These are phyloP conservation scores for Autographa gamma DNA, from an alignment of 2,888 invertebrate species.

Conservation along the genomic window DNA sequence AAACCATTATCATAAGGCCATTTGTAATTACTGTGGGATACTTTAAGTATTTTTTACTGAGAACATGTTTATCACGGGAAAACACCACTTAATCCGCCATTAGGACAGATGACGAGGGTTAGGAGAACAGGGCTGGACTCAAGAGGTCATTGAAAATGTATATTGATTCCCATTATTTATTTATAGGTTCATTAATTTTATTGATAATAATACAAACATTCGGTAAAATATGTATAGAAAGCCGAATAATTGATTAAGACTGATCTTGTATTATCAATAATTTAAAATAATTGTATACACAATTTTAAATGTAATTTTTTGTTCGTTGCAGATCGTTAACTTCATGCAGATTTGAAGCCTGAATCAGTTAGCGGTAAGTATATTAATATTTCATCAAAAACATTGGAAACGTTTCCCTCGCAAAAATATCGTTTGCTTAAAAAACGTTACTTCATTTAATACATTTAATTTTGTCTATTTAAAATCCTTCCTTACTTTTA, in stretches of 20 bases:
- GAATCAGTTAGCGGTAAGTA: slow-evolving; percentile 7
- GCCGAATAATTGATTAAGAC: too few relatives aligned
- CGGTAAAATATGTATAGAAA: too few relatives aligned
- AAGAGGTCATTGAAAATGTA: slow-evolving; percentile 33
- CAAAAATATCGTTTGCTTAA: neutral
- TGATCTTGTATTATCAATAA: too few relatives aligned
- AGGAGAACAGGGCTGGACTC: slow-evolving; percentile 57
- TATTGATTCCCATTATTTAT: neutral
- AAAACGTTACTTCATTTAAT: too few relatives aligned
- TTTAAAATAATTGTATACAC: too few relatives aligned
- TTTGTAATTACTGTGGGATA: slow-evolving; percentile 50
- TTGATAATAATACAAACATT: too few relatives aligned
- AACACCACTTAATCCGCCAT: slow-evolving; percentile 71
- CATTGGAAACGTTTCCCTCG: neutral
- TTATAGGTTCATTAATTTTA: too few relatives aligned
- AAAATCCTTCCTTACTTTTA: too few relatives aligned
- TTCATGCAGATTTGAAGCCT: neutral
- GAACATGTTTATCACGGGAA: slow-evolving; percentile 71
- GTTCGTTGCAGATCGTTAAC: neutral
- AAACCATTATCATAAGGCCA: slow-evolving; percentile 10
- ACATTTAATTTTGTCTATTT: too few relatives aligned
- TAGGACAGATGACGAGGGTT: slow-evolving; percentile 71
- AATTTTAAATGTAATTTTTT: neutral
- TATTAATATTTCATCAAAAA: neutral
- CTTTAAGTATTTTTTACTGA: slow-evolving; percentile 67